These are phyloP conservation scores for Brotula barbata DNA, from an alignment of 2,797 vertebrate species.

Conservation along the genomic window DNA sequence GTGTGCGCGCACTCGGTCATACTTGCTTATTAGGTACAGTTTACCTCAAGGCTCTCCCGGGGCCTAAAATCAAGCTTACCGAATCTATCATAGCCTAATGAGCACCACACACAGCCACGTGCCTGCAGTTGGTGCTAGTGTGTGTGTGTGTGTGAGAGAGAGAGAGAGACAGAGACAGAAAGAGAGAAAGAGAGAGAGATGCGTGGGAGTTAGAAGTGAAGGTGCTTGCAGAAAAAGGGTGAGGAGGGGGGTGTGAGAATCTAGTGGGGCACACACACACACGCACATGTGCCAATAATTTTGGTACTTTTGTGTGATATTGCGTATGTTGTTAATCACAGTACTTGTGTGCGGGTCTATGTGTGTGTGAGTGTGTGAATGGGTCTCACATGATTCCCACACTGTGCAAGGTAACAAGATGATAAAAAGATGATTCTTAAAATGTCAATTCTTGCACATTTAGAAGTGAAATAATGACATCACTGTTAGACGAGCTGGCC, in stretches of 20 bases:
- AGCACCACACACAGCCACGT: slow-evolving; percentile 46
- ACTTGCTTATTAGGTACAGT: slow-evolving; percentile 39
- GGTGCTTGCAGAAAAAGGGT: slow-evolving; percentile 19
- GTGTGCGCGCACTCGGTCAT: slow-evolving; percentile 10
- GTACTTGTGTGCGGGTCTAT: slow-evolving; percentile 11
- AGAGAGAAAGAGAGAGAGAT: slow-evolving; percentile 23
- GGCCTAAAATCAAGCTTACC: slow-evolving; percentile 49
- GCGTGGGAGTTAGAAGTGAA: slow-evolving; percentile 40
- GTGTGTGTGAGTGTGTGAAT: slow-evolving; percentile 23
- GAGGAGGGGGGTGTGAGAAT: slow-evolving; percentile 15
- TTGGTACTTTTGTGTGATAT: slow-evolving; percentile 8
- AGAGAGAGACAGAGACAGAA: not conserved
- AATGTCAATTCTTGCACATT: too few relatives aligned
- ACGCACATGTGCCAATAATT: slow-evolving; percentile 36
- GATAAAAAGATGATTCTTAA: too few relatives aligned
- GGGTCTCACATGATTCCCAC: too few relatives aligned
- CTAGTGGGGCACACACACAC: slow-evolving; percentile 8
- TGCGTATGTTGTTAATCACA: slow-evolving; percentile 26
- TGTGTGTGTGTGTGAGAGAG: slow-evolving; percentile 2
- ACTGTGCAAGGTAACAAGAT: too few relatives aligned
- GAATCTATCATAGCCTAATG: slow-evolving; percentile 64
- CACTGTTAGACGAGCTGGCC: too few relatives aligned
- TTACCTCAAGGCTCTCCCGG: slow-evolving; percentile 51
- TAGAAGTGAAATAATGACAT: too few relatives aligned
- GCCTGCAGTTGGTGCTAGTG: slow-evolving; percentile 19